Percentiles rank a stretch among this genome's conserved stretches.
Conservation (phyloP, 1,140 invertebrate species). For the Thereuonema tuberculata region DNA sequence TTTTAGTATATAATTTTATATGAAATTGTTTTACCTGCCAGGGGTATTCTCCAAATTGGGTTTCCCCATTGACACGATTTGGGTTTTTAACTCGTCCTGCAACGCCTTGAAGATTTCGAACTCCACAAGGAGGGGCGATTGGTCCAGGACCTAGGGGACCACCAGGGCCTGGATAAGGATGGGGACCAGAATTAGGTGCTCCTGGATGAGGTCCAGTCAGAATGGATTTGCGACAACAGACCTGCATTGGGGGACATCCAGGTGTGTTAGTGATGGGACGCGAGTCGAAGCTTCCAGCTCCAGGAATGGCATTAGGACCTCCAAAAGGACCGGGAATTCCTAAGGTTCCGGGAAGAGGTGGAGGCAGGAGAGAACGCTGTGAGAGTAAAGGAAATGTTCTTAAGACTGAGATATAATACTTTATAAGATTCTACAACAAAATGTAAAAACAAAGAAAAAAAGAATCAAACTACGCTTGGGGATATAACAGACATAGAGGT, state of each 20-base stretch:
- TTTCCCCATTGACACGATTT: slow-evolving; percentile 69
- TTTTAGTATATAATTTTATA: background rate
- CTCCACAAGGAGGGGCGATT: slow-evolving; percentile 44
- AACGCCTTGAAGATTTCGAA: slow-evolving; percentile 67
- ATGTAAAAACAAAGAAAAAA: no score
- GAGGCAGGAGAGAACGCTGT: background rate
- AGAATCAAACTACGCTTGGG: no score
- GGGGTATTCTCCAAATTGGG: slow-evolving; percentile 55
- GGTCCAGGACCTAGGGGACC: background rate
- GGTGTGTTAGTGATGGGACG: slow-evolving; percentile 2
- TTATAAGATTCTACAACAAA: no score
- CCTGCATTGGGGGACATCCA: slow-evolving; percentile 3
- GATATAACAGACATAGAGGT: no score
- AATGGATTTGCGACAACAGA: slow-evolving; percentile 2
- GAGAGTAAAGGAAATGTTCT: background rate
- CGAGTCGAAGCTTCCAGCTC: no score
- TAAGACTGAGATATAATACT: background rate
- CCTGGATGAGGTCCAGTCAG: background rate
- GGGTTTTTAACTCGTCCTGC: slow-evolving; percentile 80
- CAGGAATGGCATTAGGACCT: background rate
- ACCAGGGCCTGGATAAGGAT: background rate
- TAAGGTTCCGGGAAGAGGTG: background rate
- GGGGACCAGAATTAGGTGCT: background rate
- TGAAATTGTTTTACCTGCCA: slow-evolving; percentile 29
- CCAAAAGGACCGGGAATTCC: background rate